Percentiles rank a stretch among this genome's conserved stretches.
phyloP scores from a whole-genome alignment of 2,888 invertebrate species.

The Philaethria dido region DNA sequence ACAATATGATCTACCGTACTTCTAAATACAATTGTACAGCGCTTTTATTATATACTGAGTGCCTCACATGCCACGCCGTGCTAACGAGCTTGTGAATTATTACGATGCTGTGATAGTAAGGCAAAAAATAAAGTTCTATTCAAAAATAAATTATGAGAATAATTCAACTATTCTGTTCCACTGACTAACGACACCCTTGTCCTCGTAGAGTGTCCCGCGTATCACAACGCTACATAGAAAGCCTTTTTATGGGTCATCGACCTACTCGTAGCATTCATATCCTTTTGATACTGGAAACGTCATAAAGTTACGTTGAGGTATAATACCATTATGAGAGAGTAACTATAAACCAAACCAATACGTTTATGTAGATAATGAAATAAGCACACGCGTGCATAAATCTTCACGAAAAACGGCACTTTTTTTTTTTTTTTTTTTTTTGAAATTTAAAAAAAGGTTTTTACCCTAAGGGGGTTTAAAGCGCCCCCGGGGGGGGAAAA shows the following conservation, averaged over 20 bases:
- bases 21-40: constrained; percentile 5
- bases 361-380: too few species aligned
- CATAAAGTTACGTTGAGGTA: constrained; percentile 13
- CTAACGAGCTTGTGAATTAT: constrained; percentile 23
- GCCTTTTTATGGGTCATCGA: constrained; percentile 76
- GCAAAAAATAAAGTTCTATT: constrained; percentile 6
- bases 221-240: constrained; percentile 61
- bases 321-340: background rate
- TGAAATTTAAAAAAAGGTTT: too few species aligned
- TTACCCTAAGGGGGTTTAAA: too few species aligned
- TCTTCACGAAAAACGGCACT: too few species aligned
- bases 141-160: constrained; percentile 26
- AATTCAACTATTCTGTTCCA: constrained; percentile 39
- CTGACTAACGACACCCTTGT: constrained; percentile 62
- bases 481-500: too few species aligned
- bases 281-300: constrained; percentile 39
- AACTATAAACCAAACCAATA: background rate
- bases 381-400: too few species aligned
- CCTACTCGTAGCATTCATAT: constrained; percentile 46
- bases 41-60: constrained; percentile 3
- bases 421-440: too few species aligned
- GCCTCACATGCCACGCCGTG: background rate
- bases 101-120: background rate
- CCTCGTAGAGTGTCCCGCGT: constrained; percentile 55
- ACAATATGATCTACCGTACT: background rate